These are phyloP conservation scores for Macrophya annulata DNA, from an alignment of 2,888 invertebrate species.

Conservation along the genomic window DNA sequence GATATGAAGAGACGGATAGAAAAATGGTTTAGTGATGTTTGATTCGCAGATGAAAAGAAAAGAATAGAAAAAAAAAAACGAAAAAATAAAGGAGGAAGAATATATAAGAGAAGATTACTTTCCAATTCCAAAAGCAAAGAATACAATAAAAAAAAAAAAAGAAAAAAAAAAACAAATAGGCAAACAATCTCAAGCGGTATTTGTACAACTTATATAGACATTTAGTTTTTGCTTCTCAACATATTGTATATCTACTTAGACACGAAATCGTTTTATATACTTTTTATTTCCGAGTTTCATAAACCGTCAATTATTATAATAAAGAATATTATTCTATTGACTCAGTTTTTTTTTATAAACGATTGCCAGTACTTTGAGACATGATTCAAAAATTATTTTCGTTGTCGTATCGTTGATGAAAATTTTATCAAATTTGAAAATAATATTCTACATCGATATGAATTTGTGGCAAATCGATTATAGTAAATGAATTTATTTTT, in stretches of 20 bases:
- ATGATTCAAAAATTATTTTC: no score
- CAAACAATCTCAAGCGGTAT: neutral
- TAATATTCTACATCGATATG: no score
- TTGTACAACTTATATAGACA: neutral
- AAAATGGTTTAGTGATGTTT: neutral
- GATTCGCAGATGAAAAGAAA: neutral
- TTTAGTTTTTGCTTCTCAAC: neutral
- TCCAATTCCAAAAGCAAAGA: slow-evolving; percentile 16
- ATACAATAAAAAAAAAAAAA: neutral
- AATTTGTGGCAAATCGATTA: no score
- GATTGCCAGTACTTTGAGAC: no score
- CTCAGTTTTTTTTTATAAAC: no score
- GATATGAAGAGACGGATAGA: neutral
- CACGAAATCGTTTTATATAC: neutral
- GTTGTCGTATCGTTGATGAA: no score
- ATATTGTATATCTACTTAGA: no score
- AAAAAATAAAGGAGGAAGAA: neutral
- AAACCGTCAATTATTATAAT: neutral
- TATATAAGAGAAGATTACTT: neutral
- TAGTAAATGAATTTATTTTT: no score
- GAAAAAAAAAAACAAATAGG: neutral
- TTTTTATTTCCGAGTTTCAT: neutral
- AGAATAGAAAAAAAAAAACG: neutral
- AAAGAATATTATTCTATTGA: no score
- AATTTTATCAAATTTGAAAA: no score